A percentile compares a stretch with the other conserved stretches of the same genome.
phyloP scores from a whole-genome alignment of 2,888 invertebrate species.

The Drosophila robusta region DNA sequence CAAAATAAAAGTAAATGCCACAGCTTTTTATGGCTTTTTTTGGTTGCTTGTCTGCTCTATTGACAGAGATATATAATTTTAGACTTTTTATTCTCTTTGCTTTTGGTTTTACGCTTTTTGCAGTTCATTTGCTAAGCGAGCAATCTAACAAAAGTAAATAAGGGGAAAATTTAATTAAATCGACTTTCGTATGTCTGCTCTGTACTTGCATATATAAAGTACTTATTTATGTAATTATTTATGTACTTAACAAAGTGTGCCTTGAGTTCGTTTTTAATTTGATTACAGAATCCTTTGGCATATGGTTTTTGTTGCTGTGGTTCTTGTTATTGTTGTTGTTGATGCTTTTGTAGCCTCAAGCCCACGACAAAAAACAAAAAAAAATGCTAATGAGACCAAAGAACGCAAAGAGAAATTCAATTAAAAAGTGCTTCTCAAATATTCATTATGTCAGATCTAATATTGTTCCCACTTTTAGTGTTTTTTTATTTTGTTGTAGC shows the following conservation, averaged over 20 bases:
- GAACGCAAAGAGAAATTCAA: conserved; percentile 61
- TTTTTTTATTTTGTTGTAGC: conserved; percentile 2
- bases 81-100: conserved; percentile 23
- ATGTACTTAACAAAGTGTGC: conserved; percentile 36
- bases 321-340: conserved; percentile 31
- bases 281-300: conserved; percentile 64
- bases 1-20: conserved; percentile 25
- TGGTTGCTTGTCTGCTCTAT: conserved; percentile 18
- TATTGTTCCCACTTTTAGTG: conserved; percentile 21
- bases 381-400: conserved; percentile 52
- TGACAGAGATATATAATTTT: conserved; percentile 52
- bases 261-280: conserved; percentile 66
- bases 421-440: conserved; percentile 77
- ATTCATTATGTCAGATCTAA: conserved; percentile 66
- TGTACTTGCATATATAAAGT: conserved; percentile 18
- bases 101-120: conserved; percentile 19
- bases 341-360: neutral
- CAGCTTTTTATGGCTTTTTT: neutral
- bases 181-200: conserved; percentile 38
- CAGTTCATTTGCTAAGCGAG: conserved; percentile 60
- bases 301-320: conserved; percentile 49
- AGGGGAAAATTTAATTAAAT: conserved; percentile 69
- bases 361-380: conserved; percentile 21
- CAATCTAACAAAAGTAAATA: conserved; percentile 18
- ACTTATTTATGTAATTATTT: conserved; percentile 38